Conservation (phyloP, 2,113 vertebrate species). For the Antechinus flavipes region DNA sequence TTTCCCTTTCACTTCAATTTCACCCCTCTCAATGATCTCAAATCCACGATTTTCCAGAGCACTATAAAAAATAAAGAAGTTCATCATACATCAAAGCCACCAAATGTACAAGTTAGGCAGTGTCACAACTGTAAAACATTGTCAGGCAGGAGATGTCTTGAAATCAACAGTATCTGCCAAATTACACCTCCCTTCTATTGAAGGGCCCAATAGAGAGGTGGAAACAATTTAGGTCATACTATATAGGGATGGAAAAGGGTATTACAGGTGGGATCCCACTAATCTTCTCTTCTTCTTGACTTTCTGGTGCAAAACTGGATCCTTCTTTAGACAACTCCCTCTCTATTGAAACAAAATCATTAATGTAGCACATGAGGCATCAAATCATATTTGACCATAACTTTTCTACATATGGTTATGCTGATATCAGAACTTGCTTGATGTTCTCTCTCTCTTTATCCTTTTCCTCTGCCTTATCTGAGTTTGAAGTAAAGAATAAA, state of each 20-base stretch:
- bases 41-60: conserved; percentile 84
- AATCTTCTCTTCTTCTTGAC: not conserved
- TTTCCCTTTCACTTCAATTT: conserved; percentile 90
- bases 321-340: not conserved
- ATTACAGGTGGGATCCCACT: not conserved
- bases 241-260: not conserved
- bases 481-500: not conserved
- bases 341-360: not conserved
- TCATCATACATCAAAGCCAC: not conserved
- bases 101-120: not conserved
- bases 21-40: conserved; percentile 84
- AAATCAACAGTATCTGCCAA: not conserved
- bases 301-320: not conserved
- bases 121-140: not conserved
- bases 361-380: not conserved
- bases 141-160: not conserved
- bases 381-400: not conserved
- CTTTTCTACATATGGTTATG: not conserved
- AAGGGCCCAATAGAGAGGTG: not conserved
- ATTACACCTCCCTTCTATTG: not conserved
- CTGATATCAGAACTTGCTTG: not conserved
- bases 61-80: conserved; percentile 70
- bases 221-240: not conserved
- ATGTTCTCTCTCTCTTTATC: not conserved
- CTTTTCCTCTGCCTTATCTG: not conserved